Evolutionary conservation across 2,888 invertebrate genomes (phyloP).

Genomic region (Apocheima hispidaria): DNA sequence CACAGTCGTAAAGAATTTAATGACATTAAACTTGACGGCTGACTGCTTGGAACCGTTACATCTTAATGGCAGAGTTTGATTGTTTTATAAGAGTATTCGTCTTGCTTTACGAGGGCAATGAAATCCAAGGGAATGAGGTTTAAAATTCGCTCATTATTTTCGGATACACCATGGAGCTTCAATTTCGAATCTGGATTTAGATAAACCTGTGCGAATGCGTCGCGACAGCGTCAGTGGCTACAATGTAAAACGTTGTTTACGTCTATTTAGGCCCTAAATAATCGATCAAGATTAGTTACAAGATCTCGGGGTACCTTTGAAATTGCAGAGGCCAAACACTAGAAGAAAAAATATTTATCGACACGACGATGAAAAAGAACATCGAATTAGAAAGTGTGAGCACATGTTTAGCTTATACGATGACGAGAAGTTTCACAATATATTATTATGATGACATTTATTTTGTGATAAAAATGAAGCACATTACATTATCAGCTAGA

Average conservation of each 20-base stretch:
- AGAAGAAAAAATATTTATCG: too few species aligned
- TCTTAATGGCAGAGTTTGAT: constrained; percentile 40
- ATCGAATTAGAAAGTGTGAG: too few species aligned
- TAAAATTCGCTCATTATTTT: constrained; percentile 40
- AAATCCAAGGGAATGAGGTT: constrained; percentile 37
- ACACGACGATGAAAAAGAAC: too few species aligned
- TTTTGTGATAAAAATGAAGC: too few species aligned
- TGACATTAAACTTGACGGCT: constrained; percentile 39
- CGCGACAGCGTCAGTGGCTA: neutral
- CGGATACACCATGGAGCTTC: constrained; percentile 32
- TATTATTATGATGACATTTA: too few species aligned
- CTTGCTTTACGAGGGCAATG: constrained; percentile 46
- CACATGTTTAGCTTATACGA: too few species aligned
- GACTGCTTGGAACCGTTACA: constrained; percentile 35
- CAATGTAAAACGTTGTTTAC: neutral
- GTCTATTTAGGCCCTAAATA: neutral
- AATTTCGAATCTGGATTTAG: constrained; percentile 9
- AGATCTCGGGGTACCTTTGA: too few species aligned
- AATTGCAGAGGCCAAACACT: too few species aligned
- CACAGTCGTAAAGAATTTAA: constrained; percentile 40
- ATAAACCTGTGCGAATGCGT: constrained; percentile 1
- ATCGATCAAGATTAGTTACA: too few species aligned
- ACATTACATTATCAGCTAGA: too few species aligned
- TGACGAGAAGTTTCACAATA: too few species aligned
- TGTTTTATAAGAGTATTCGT: constrained; percentile 45